These are phyloP conservation scores for Potamilus streckersoni DNA, from an alignment of 1,140 invertebrate genomes.

Conservation along the genomic window DNA sequence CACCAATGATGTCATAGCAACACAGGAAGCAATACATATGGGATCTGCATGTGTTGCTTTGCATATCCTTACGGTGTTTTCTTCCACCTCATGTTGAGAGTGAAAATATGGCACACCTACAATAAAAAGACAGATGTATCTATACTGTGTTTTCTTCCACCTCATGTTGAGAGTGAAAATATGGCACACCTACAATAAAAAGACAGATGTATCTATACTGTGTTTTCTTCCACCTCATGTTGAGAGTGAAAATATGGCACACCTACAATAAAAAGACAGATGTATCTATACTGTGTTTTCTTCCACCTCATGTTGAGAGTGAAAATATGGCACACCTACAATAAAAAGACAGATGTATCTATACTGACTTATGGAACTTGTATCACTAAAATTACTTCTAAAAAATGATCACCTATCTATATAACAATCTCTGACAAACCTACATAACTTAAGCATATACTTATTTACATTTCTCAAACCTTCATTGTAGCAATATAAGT, in stretches of 20 bases:
- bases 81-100: conserved; percentile 60
- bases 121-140: conserved; percentile 14
- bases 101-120: conserved; percentile 65
- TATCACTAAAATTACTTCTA: too few relatives aligned
- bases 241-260: conserved; percentile 62
- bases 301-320: conserved; percentile 62
- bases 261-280: conserved; percentile 48
- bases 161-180: conserved; percentile 62
- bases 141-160: conserved; percentile 62
- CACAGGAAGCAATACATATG: conserved; percentile 57
- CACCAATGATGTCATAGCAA: conserved; percentile 51
- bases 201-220: conserved; percentile 29
- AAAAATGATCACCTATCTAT: too few relatives aligned
- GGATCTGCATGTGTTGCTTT: conserved; percentile 57
- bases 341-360: conserved; percentile 7
- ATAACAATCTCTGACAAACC: too few relatives aligned
- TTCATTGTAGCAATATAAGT: too few relatives aligned
- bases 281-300: conserved; percentile 62
- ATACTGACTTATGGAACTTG: too few relatives aligned
- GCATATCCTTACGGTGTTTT: conserved; percentile 64
- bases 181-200: conserved; percentile 56
- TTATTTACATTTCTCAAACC: too few relatives aligned
- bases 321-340: conserved; percentile 63
- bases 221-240: conserved; percentile 63
- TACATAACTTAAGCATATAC: too few relatives aligned